Conservation (phyloP, 2,888 invertebrate species). For the Orthosia incerta region DNA sequence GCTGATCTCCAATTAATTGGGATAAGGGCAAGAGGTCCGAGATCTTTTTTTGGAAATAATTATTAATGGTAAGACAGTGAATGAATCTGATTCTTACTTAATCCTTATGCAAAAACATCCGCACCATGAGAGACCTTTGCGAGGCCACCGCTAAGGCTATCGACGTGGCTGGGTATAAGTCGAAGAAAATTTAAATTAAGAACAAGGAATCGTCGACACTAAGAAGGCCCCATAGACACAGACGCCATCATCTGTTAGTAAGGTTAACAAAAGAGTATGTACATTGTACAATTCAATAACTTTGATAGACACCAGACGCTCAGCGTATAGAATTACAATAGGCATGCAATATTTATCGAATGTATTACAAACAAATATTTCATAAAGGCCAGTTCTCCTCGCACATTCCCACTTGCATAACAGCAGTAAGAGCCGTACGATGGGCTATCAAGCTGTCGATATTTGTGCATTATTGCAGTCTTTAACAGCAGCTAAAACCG, state of each 20-base stretch:
- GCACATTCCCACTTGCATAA: slow-evolving; percentile 51
- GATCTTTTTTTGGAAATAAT: background rate
- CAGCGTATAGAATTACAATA: slow-evolving; percentile 13
- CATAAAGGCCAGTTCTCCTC: slow-evolving; percentile 38
- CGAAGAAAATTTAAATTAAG: too few relatives aligned
- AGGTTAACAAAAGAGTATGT: background rate
- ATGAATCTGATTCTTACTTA: background rate
- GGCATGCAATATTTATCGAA: slow-evolving; percentile 33
- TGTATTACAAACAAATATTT: slow-evolving; percentile 44
- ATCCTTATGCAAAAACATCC: too few relatives aligned
- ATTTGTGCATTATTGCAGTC: slow-evolving; percentile 59
- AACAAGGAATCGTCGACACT: too few relatives aligned
- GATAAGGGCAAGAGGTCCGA: background rate
- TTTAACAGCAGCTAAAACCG: slow-evolving; percentile 22
- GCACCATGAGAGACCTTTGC: too few relatives aligned
- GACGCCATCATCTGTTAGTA: too few relatives aligned
- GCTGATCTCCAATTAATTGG: background rate
- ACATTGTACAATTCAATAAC: background rate
- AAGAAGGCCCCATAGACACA: background rate
- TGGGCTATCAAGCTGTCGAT: slow-evolving; percentile 57
- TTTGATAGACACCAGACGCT: slow-evolving; percentile 13
- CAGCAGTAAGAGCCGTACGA: slow-evolving; percentile 36
- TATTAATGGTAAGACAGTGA: background rate
- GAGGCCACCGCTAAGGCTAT: too few relatives aligned
- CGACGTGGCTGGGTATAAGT: too few relatives aligned